Conservation (phyloP, 2,888 invertebrate species). For the Agrilus mali region DNA sequence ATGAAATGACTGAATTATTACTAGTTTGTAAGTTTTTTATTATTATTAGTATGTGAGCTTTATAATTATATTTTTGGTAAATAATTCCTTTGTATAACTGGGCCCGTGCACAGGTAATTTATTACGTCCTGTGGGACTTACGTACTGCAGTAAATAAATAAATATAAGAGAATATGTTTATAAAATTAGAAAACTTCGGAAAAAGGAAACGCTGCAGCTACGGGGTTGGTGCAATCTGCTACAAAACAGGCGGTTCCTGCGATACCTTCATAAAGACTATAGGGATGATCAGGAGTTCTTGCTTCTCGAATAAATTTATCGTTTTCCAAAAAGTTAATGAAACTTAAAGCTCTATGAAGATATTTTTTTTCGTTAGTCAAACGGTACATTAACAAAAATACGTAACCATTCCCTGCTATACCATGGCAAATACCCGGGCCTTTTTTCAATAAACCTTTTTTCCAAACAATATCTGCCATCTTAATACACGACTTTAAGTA, state of each 20-base stretch:
- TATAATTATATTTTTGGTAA: no score
- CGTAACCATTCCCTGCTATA: conserved; percentile 71
- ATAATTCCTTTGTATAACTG: no score
- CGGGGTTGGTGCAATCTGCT: conserved; percentile 59
- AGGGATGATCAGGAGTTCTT: conserved; percentile 67
- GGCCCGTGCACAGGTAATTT: no score
- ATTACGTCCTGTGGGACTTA: no score
- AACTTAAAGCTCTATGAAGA: conserved; percentile 60
- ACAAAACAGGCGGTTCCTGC: conserved; percentile 79
- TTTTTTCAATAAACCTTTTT: conserved; percentile 68
- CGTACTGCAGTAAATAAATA: no score
- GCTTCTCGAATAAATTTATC: conserved; percentile 54
- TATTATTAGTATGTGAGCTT: no score
- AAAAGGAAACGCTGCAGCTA: conserved; percentile 70
- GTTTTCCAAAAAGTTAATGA: conserved; percentile 60
- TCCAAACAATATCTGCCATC: conserved; percentile 70
- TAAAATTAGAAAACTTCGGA: conserved; percentile 50
- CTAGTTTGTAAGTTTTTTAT: no score
- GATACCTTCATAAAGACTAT: conserved; percentile 74
- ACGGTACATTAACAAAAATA: conserved; percentile 62
- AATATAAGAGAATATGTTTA: no score
- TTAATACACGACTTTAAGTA: conserved; percentile 55
- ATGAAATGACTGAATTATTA: no score
- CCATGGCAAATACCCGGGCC: conserved; percentile 89
- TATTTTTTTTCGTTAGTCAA: conserved; percentile 59